Conservation (phyloP, 2,888 invertebrate genomes). For the Neoascia interrupta region DNA sequence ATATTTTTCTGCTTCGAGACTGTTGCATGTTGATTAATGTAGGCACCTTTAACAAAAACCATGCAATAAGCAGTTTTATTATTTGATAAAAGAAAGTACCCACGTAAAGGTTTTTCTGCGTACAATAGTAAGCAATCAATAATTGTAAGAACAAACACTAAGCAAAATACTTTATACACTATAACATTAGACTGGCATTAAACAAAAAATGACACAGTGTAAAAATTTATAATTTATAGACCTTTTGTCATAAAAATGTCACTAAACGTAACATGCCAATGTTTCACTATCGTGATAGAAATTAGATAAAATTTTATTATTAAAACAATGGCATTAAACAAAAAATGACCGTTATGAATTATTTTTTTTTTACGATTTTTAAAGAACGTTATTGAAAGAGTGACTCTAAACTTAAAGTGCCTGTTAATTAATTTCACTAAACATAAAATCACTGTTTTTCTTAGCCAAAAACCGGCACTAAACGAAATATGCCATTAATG, state of each 20-base stretch:
- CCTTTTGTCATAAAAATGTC: slow-evolving; percentile 8
- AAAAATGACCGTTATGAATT: not conserved
- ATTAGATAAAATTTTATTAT: not conserved
- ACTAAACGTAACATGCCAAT: slow-evolving; percentile 3
- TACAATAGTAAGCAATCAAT: slow-evolving; percentile 7
- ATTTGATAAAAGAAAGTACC: not conserved
- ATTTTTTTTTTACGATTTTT: not conserved
- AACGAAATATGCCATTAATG: slow-evolving; percentile 18
- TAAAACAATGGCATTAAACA: not conserved
- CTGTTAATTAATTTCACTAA: slow-evolving; percentile 15
- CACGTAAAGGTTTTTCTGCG: not conserved
- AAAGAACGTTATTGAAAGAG: not conserved
- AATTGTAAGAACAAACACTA: slow-evolving; percentile 4
- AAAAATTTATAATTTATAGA: not conserved
- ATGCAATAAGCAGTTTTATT: no score
- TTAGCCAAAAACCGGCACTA: slow-evolving; percentile 14
- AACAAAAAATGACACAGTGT: slow-evolving; percentile 5
- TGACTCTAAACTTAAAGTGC: slow-evolving; percentile 9
- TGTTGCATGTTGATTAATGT: slow-evolving; percentile 12
- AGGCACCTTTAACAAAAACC: slow-evolving; percentile 5
- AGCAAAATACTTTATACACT: slow-evolving; percentile 4
- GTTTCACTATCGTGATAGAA: not conserved
- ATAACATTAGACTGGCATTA: slow-evolving; percentile 2
- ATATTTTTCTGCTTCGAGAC: slow-evolving; percentile 6
- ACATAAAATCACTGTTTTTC: slow-evolving; percentile 7